Conservation (phyloP, 2,888 invertebrate species). For the Xestia xanthographa region DNA sequence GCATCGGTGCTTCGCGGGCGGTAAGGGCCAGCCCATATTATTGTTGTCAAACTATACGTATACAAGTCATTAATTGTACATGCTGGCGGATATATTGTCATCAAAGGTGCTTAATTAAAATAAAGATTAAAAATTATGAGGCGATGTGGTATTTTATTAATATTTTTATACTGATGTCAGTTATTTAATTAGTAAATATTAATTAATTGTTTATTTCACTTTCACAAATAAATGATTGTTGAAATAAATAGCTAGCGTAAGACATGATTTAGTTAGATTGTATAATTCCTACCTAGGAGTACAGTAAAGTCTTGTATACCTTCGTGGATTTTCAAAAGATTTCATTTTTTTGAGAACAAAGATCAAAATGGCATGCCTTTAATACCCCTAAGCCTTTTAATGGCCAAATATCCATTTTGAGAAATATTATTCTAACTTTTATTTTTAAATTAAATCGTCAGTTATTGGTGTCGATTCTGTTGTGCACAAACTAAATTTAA, state of each 20-base stretch:
- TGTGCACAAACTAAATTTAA: too few species aligned
- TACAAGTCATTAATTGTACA: conserved; percentile 26
- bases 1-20: conserved; percentile 36
- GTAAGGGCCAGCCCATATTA: conserved; percentile 9
- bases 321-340: background rate
- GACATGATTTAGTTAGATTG: background rate
- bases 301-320: too few species aligned
- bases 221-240: background rate
- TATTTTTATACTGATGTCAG: too few species aligned
- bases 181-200: background rate
- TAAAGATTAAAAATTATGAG: conserved; percentile 8
- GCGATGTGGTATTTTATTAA: background rate
- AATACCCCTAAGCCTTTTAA: background rate
- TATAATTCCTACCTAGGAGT: background rate
- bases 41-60: background rate
- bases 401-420: background rate
- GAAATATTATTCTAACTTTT: background rate
- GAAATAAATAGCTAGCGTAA: background rate
- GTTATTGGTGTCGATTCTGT: too few species aligned
- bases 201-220: conserved; percentile 3
- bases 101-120: conserved; percentile 14
- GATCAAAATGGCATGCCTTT: background rate
- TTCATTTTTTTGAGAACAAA: background rate
- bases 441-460: too few species aligned
- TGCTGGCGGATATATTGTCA: conserved; percentile 6